Evolutionary conservation across 2,113 vertebrate genomes (phyloP), one percentile per base, ranked within the genome.

Genomic region (Stercorarius parasiticus): DNA sequence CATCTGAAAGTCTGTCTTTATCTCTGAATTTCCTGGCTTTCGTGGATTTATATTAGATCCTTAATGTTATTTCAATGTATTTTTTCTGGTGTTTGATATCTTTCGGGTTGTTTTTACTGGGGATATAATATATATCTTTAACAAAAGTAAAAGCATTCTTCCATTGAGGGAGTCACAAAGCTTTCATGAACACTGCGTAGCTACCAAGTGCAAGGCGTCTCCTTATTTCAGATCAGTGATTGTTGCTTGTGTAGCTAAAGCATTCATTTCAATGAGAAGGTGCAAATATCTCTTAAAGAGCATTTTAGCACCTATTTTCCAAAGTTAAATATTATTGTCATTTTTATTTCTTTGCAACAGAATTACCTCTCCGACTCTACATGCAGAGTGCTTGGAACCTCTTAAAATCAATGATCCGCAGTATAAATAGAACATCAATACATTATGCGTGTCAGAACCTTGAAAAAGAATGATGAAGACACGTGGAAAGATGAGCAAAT

Each of bases 21-120:
- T 97, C 95, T 97, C 84, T 96, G 97, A 96, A 96, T 97, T 97
- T 97, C 96, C 93, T 97, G 96, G 96, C 73, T 97, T 97, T 95
- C 95, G 70, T 95, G 87, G 93, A 89, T 98, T 98, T 97, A 93
- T 95, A 92, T 95, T 92, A 94, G 93, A 93, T 95, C 77, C 79
- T 96, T 93, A 94, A 94, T 97, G 82, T 96, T 97, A 95, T 95
- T 96, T 96, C 93, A 95, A 2, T 95, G 67, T 95, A 77, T 83
- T 91, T 90, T 93, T 97, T 91, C 79, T 95, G 80, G 65, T 86
- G 78, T 97, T 97, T 96, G 91, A 94, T 97, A 93, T 96, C 77
- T 92, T 96, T 92, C 34, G 43, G 52, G 79, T 93, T 97, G 91
- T 91, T 97, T 97, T 96, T 88, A 93, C 81, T 96, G 78, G 78